phyloP scores from a whole-genome alignment of 2,113 vertebrate species.

The Proterorhinus semilunaris region DNA sequence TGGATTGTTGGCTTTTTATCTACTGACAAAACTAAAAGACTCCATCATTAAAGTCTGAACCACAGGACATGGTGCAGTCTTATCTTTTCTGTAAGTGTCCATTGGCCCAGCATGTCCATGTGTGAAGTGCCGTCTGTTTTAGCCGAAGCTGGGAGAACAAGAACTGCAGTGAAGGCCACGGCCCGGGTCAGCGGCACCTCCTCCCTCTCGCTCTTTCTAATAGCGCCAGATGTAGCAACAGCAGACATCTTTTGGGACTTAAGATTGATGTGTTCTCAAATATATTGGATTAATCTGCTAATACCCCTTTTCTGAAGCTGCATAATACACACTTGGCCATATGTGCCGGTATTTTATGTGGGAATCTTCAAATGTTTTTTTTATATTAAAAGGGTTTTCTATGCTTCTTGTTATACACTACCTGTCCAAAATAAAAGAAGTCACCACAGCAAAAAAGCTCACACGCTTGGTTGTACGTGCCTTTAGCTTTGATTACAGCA shows the following conservation, averaged over 20 bases:
- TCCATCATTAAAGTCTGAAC: not conserved
- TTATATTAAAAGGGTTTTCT: not conserved
- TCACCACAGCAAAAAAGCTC: no score
- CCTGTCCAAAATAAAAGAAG: no score
- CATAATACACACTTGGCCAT: not conserved
- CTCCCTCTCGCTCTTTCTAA: slow-evolving; percentile 9
- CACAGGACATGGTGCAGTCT: not conserved
- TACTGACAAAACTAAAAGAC: no score
- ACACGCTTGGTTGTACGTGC: no score
- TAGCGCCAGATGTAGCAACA: slow-evolving; percentile 3
- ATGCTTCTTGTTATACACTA: not conserved
- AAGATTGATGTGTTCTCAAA: not conserved
- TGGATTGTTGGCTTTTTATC: not conserved
- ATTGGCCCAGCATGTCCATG: slow-evolving; percentile 12
- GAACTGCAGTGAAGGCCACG: slow-evolving; percentile 10
- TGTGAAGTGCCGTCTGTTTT: slow-evolving; percentile 34
- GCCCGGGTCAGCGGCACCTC: slow-evolving; percentile 65
- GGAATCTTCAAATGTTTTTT: not conserved
- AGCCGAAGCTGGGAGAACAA: not conserved
- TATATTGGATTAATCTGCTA: slow-evolving; percentile 12
- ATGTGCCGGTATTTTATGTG: not conserved
- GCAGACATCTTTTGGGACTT: not conserved
- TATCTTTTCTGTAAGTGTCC: not conserved
- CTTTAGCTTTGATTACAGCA: no score
- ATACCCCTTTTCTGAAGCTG: not conserved